Conservation (phyloP, 2,888 invertebrate species). For the Meiosimyza decipiens region DNA sequence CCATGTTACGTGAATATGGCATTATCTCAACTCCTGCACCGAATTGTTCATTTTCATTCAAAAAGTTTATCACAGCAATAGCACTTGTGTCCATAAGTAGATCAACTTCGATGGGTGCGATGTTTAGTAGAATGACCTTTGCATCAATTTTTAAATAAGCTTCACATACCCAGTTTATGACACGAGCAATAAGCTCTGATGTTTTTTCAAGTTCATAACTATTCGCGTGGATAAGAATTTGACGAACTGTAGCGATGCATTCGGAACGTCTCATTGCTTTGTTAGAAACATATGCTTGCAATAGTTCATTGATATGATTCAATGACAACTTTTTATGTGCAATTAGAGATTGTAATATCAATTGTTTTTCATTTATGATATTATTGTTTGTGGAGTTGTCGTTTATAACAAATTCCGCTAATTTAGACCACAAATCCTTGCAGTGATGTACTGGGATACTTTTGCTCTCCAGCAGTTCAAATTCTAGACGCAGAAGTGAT, state of each 20-base stretch:
- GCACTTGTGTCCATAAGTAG: constrained; percentile 59
- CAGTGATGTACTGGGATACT: constrained; percentile 42
- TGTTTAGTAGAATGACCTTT: constrained; percentile 55
- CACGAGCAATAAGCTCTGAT: constrained; percentile 48
- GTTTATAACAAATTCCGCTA: constrained; percentile 53
- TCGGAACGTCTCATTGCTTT: constrained; percentile 57
- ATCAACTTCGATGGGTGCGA: constrained; percentile 52
- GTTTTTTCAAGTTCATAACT: constrained; percentile 56
- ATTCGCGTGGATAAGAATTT: constrained; percentile 53
- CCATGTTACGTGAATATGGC: constrained; percentile 23
- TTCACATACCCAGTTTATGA: constrained; percentile 56
- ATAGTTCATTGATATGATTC: constrained; percentile 47
- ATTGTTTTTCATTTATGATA: constrained; percentile 57
- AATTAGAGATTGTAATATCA: constrained; percentile 54
- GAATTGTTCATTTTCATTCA: constrained; percentile 45
- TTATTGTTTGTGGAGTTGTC: constrained; percentile 51
- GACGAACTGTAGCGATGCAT: constrained; percentile 56
- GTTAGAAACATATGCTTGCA: constrained; percentile 54
- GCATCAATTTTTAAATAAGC: constrained; percentile 50
- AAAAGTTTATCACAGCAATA: constrained; percentile 61
- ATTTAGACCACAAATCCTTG: constrained; percentile 49
- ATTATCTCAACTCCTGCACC: background rate
- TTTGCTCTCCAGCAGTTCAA: constrained; percentile 38
- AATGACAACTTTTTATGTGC: constrained; percentile 49
- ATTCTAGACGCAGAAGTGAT: constrained; percentile 51